A percentile compares a stretch with the other conserved stretches of the same genome.
Conservation (phyloP, 2,888 invertebrate genomes). For the Drosophila austrosaltans region DNA sequence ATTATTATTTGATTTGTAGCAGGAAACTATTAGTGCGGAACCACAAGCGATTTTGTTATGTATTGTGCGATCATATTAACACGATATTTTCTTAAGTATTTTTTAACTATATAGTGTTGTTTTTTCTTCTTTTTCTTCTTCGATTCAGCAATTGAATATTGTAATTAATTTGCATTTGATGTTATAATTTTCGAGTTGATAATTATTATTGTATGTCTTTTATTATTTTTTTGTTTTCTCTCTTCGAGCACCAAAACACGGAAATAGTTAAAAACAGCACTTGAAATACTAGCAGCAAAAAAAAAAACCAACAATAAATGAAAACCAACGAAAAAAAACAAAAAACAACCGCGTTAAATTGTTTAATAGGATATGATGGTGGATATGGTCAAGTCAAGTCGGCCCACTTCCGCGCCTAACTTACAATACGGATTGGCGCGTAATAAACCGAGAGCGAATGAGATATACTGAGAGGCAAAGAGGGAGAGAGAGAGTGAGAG, state of each 20-base stretch:
- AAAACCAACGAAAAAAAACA: conserved; percentile 11
- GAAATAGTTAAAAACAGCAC: conserved; percentile 56
- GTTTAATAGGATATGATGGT: conserved; percentile 4
- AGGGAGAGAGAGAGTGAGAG: conserved; percentile 21
- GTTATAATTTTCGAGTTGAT: conserved; percentile 45
- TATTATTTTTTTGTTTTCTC: background rate
- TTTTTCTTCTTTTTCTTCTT: conserved; percentile 37
- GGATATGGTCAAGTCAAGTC: conserved; percentile 13
- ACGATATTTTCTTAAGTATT: conserved; percentile 6
- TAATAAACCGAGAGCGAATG: conserved; percentile 6
- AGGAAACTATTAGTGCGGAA: conserved; percentile 67
- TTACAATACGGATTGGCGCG: background rate
- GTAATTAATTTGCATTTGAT: conserved; percentile 66
- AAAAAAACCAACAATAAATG: conserved; percentile 8
- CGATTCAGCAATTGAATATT: conserved; percentile 26
- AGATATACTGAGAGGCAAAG: background rate
- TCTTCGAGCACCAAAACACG: conserved; percentile 53
- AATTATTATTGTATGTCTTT: conserved; percentile 38
- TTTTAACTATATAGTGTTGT: conserved; percentile 7
- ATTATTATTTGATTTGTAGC: conserved; percentile 28
- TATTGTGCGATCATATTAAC: conserved; percentile 1
- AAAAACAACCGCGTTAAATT: conserved; percentile 17
- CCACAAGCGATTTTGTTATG: conserved; percentile 25
- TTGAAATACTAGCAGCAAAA: background rate
- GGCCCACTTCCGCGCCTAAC: conserved; percentile 25